A percentile compares a stretch with the other conserved stretches of the same genome.
Conservation (phyloP, 2,888 invertebrate species). For the Notodonta ziczac region DNA sequence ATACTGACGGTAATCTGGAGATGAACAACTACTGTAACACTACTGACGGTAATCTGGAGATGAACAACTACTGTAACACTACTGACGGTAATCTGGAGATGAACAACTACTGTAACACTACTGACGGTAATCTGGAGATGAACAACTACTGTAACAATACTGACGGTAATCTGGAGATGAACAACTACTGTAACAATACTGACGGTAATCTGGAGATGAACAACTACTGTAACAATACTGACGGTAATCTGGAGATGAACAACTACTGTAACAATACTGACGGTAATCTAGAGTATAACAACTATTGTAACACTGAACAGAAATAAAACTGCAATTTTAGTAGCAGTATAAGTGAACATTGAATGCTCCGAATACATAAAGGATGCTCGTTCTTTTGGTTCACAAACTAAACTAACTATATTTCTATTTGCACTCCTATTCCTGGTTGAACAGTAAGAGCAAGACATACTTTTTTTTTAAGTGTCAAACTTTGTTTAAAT, state of each 20-base stretch:
- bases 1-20: conserved; percentile 67
- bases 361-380: too few species aligned
- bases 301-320: too few species aligned
- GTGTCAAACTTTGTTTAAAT: too few species aligned
- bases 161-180: conserved; percentile 59
- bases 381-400: too few species aligned
- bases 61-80: conserved; percentile 85
- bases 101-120: conserved; percentile 85
- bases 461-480: too few species aligned
- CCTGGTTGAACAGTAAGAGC: too few species aligned
- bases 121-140: conserved; percentile 61
- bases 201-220: conserved; percentile 59
- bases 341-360: too few species aligned
- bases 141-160: conserved; percentile 40
- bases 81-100: conserved; percentile 64
- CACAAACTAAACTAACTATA: too few species aligned
- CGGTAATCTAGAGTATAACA: conserved; percentile 52
- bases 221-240: conserved; percentile 48
- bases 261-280: conserved; percentile 55
- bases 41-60: conserved; percentile 64
- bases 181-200: conserved; percentile 40
- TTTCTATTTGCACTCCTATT: too few species aligned
- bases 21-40: conserved; percentile 85
- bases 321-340: too few species aligned
- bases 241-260: conserved; percentile 56